Percentiles rank a stretch among this genome's conserved stretches.
Evolutionary conservation across 2,797 vertebrate genomes (phyloP).

Genomic region (Zalophus californianus): DNA sequence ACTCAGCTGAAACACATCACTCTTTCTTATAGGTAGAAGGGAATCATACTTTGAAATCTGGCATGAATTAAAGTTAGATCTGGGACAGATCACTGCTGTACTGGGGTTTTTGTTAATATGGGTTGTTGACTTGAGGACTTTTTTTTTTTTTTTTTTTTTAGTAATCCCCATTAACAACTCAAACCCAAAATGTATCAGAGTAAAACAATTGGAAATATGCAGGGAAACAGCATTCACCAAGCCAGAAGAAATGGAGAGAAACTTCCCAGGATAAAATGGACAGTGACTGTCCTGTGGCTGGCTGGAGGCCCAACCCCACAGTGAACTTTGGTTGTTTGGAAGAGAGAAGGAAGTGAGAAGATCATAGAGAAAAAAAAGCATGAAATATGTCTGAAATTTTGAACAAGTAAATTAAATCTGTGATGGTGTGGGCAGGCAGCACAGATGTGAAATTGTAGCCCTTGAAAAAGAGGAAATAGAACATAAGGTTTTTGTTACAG

Average conservation of each 20-base stretch:
- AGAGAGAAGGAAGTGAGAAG: conserved; percentile 39
- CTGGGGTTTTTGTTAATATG: not conserved
- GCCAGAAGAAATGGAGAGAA: not conserved
- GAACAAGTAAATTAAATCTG: conserved; percentile 74
- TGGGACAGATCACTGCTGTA: not conserved
- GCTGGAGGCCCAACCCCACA: not conserved
- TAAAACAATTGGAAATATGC: not conserved
- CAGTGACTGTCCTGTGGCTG: not conserved
- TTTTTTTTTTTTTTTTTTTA: not conserved
- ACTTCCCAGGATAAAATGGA: not conserved
- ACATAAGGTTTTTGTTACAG: conserved; percentile 76
- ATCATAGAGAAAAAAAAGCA: conserved; percentile 29
- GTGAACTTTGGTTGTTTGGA: not conserved
- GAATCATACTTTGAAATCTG: conserved; percentile 1
- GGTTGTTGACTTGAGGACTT: not conserved
- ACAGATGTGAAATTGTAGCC: conserved; percentile 77
- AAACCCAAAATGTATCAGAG: not conserved
- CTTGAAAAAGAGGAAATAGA: conserved; percentile 77
- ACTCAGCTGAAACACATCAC: not conserved
- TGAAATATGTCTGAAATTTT: conserved; percentile 57
- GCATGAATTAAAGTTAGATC: not conserved
- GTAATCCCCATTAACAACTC: not conserved
- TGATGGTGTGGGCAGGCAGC: conserved; percentile 58
- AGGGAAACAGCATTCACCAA: not conserved
- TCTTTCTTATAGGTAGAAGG: not conserved